Evolutionary conservation across 1,140 invertebrate species (phyloP).

Genomic region (Tetranychus cinnabarinus): DNA sequence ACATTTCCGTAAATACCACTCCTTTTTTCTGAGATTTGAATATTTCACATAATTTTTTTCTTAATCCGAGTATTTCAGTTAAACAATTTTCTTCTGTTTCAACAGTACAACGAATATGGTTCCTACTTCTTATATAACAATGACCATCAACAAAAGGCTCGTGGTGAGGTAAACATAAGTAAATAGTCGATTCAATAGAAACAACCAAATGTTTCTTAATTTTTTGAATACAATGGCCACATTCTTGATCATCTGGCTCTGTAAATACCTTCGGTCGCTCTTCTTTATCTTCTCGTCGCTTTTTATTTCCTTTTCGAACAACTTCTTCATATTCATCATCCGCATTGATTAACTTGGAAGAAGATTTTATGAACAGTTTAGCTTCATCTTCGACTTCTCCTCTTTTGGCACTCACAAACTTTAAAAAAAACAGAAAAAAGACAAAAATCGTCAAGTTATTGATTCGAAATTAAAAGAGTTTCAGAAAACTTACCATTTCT

Average conservation of each 20-base stretch:
- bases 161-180: background rate
- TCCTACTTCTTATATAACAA: constrained; percentile 1
- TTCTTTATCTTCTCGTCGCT: background rate
- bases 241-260: background rate
- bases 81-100: constrained; percentile 5
- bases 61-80: constrained; percentile 29
- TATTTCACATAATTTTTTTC: constrained; percentile 47
- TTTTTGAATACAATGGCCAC: constrained; percentile 2
- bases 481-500: background rate
- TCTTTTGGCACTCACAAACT: background rate
- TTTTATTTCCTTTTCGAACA: background rate
- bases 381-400: constrained; percentile 1
- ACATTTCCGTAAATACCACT: constrained; percentile 64
- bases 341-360: background rate
- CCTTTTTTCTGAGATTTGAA: constrained; percentile 42
- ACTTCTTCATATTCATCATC: constrained; percentile 9
- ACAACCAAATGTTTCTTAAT: background rate
- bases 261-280: background rate
- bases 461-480: background rate
- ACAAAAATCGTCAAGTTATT: background rate
- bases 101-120: background rate
- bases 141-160: background rate
- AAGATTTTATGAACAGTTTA: background rate
- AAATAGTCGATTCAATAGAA: background rate
- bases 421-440: background rate